A percentile compares a stretch with the other conserved stretches of the same genome.
Evolutionary conservation across 2,113 vertebrate genomes (phyloP).

Genomic region (Gila orcuttii): DNA sequence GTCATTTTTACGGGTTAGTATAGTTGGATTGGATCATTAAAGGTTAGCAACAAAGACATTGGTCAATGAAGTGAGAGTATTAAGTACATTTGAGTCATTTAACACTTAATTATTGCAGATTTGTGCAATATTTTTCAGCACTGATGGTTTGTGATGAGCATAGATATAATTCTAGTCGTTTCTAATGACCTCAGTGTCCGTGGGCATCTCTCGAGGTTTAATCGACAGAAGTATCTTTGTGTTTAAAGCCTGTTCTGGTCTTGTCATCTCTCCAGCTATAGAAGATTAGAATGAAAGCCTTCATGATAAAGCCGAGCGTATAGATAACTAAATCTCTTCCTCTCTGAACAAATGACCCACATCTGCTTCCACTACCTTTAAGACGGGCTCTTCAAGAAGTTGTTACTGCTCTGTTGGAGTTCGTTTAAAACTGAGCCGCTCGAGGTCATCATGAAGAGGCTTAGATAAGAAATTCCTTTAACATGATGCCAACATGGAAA

Average conservation of each 20-base stretch:
- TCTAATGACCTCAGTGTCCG: slow-evolving; percentile 21
- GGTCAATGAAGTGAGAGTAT: too few relatives aligned
- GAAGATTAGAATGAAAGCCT: slow-evolving; percentile 68
- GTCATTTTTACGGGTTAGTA: too few relatives aligned
- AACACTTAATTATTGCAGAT: too few relatives aligned
- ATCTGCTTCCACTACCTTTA: slow-evolving; percentile 60
- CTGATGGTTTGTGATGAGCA: background rate
- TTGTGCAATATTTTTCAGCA: background rate
- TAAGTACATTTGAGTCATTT: too few relatives aligned
- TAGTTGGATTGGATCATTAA: too few relatives aligned
- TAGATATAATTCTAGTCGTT: background rate
- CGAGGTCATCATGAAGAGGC: slow-evolving; percentile 44
- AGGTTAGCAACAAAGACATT: too few relatives aligned
- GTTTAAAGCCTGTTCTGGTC: slow-evolving; percentile 41
- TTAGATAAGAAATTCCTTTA: slow-evolving; percentile 42
- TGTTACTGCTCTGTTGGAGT: slow-evolving; percentile 40
- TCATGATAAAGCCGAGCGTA: slow-evolving; percentile 53
- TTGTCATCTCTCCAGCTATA: slow-evolving; percentile 56
- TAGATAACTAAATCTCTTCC: slow-evolving; percentile 61
- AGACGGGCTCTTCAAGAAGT: slow-evolving; percentile 36
- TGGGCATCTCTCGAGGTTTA: slow-evolving; percentile 26
- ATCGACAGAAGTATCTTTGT: slow-evolving; percentile 54
- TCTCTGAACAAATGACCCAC: slow-evolving; percentile 62
- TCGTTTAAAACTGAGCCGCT: slow-evolving; percentile 32
- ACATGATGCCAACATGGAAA: slow-evolving; percentile 30